Conservation (phyloP, 37 sponge, comb jelly and placozoan species). For the Axinella damicornis region DNA sequence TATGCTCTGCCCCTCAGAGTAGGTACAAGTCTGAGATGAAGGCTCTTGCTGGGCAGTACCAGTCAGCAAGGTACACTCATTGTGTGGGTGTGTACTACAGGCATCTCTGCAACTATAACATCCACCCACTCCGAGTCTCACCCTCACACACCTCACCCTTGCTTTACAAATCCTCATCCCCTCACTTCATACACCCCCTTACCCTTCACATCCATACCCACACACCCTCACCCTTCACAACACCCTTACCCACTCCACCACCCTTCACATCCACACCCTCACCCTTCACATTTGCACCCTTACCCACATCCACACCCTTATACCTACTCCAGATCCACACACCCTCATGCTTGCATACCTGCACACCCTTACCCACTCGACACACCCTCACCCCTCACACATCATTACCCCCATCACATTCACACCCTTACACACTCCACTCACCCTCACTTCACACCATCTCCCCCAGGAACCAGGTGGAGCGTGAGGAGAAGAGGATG, state of each 20-base stretch:
- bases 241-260: no score
- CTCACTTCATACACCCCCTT: no score
- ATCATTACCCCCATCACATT: background rate
- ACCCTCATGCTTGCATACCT: background rate
- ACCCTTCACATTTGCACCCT: no score
- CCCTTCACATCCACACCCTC: no score
- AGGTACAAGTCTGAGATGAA: conserved; percentile 82
- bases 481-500: conserved; percentile 63
- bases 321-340: background rate
- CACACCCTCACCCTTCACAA: no score
- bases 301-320: no score
- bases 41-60: conserved; percentile 67
- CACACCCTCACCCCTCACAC: background rate
- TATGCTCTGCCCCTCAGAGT: conserved; percentile 59
- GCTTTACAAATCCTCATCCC: no score
- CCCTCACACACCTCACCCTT: no score
- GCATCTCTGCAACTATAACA: no score
- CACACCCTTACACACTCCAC: background rate
- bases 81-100: conserved; percentile 25
- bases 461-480: conserved; percentile 30
- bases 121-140: no score
- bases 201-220: no score
- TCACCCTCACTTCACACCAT: background rate
- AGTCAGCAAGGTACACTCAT: conserved; percentile 59
- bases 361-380: no score